Conservation (phyloP, 1,140 invertebrate species). For the Euura lappo region DNA sequence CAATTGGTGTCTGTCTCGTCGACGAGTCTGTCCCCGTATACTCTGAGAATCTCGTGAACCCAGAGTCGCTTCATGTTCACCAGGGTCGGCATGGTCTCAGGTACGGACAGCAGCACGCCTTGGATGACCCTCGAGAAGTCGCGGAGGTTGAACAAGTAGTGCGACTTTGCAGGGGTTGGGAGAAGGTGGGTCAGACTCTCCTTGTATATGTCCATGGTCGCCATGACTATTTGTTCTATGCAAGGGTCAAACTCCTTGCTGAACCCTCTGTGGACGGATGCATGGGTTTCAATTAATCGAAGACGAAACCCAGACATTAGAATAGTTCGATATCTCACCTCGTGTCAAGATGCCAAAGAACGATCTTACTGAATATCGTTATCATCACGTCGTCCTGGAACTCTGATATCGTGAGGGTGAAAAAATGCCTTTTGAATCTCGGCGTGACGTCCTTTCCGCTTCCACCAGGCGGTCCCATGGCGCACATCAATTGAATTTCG, state of each 20-base stretch:
- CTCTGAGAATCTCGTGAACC: constrained; percentile 93
- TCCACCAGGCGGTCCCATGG: constrained; percentile 83
- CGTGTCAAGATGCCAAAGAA: constrained; percentile 93
- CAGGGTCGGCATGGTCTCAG: constrained; percentile 89
- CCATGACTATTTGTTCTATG: constrained; percentile 86
- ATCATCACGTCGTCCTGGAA: constrained; percentile 85
- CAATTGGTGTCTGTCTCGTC: constrained; percentile 83
- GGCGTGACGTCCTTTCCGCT: constrained; percentile 86
- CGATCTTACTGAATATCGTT: constrained; percentile 89
- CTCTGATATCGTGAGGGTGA: constrained; percentile 88
- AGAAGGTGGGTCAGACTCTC: constrained; percentile 80
- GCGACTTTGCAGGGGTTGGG: constrained; percentile 90
- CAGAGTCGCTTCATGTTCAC: constrained; percentile 89
- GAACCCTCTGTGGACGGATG: constrained; percentile 75
- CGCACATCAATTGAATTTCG: constrained; percentile 86
- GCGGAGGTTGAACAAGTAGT: constrained; percentile 94
- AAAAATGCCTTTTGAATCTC: constrained; percentile 90
- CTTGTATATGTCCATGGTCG: constrained; percentile 89
- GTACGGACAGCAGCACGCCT: constrained; percentile 90
- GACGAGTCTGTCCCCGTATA: constrained; percentile 92
- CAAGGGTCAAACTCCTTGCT: constrained; percentile 94
- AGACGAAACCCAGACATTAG: not conserved
- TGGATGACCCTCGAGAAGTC: constrained; percentile 94
- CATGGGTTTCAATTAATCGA: constrained; percentile 9
- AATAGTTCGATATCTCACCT: constrained; percentile 38